A percentile compares a stretch with the other conserved stretches of the same genome.
Evolutionary conservation across 2,113 vertebrate genomes (phyloP).

Genomic region (Xenopus laevis): DNA sequence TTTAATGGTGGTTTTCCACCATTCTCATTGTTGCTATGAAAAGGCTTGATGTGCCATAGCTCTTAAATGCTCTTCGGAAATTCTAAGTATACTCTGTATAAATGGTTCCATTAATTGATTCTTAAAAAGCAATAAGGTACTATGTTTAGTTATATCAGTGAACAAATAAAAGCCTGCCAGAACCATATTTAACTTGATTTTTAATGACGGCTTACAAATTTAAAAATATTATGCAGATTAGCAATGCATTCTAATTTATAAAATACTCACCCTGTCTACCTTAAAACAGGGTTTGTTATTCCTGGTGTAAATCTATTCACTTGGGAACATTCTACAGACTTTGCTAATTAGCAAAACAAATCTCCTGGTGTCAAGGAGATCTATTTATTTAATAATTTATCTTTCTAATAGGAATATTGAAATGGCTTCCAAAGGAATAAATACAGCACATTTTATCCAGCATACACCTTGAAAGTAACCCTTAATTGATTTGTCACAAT

Average conservation of each 20-base stretch:
- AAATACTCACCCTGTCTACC: constrained; percentile 15
- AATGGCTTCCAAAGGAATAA: constrained; percentile 5
- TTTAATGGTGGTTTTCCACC: no score
- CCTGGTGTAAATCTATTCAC: constrained; percentile 11
- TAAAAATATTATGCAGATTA: constrained; percentile 17
- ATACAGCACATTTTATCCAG: not conserved
- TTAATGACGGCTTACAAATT: constrained; percentile 18
- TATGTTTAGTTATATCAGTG: no score
- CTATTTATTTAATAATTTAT: constrained; percentile 38
- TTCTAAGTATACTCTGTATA: no score
- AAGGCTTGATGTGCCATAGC: no score
- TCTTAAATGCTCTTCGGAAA: no score
- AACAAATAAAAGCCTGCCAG: not conserved
- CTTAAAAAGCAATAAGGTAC: no score
- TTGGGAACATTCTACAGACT: constrained; percentile 18
- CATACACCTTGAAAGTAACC: constrained; percentile 4
- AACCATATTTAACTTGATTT: not conserved
- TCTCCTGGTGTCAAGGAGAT: constrained; percentile 24
- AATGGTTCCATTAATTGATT: no score
- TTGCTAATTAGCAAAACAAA: constrained; percentile 39
- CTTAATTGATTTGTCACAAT: not conserved
- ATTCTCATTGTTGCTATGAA: no score
- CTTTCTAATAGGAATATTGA: constrained; percentile 9
- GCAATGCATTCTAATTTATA: not conserved
- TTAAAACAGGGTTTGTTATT: constrained; percentile 22